These are phyloP conservation scores for Fukomys damarensis DNA, from an alignment of 2,113 vertebrate species.

Conservation along the genomic window DNA sequence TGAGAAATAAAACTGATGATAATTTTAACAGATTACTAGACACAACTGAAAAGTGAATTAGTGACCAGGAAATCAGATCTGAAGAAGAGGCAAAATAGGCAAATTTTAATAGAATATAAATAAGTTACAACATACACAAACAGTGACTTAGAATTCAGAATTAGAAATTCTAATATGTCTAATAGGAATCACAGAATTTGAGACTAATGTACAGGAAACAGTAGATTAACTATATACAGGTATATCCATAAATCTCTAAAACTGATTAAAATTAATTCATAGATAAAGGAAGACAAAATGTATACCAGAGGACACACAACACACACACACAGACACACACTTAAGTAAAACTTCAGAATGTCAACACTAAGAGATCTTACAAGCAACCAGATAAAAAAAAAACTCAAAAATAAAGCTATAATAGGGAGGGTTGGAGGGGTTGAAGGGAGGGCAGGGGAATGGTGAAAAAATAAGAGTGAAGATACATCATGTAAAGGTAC, in stretches of 20 bases:
- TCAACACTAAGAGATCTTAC: neutral
- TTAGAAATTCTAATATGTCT: neutral
- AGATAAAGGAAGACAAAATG: neutral
- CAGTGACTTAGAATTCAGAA: neutral
- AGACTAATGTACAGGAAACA: neutral
- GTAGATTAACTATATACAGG: neutral
- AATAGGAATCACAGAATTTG: neutral
- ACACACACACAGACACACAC: neutral
- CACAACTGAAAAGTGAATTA: neutral
- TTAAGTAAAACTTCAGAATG: neutral
- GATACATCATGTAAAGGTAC: too few relatives aligned
- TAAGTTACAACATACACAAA: neutral
- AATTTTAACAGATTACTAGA: neutral
- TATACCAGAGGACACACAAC: neutral
- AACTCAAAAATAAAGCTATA: neutral
- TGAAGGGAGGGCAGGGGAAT: too few relatives aligned
- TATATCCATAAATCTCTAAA: neutral
- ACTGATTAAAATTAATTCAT: neutral
- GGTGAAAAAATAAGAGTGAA: too few relatives aligned
- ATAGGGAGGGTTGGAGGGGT: too few relatives aligned
- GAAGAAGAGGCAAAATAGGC: neutral
- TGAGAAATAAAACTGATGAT: neutral
- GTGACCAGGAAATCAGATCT: neutral
- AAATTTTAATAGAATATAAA: neutral
- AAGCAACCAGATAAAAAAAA: neutral